Percentiles rank a stretch among this genome's conserved stretches.
phyloP scores from a whole-genome alignment of 2,797 vertebrate species.

The Lepilemur ruficaudatus region DNA sequence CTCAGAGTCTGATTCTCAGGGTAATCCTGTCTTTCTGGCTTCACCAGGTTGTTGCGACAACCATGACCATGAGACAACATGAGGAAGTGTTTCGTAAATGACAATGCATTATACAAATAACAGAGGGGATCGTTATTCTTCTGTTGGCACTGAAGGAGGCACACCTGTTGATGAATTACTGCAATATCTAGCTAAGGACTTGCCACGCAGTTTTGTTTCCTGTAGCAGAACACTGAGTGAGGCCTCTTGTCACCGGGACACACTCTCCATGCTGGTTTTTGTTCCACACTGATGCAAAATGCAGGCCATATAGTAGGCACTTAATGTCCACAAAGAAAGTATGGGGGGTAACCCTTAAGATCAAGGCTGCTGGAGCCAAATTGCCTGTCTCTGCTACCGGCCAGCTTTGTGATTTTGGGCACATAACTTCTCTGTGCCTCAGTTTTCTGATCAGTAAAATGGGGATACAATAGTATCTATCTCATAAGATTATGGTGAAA shows the following conservation, averaged over 20 bases:
- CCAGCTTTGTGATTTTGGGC: neutral
- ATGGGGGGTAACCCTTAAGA: neutral
- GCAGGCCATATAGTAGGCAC: neutral
- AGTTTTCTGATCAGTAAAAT: neutral
- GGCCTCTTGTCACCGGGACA: neutral
- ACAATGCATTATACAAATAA: neutral
- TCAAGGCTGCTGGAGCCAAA: neutral
- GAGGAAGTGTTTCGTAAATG: neutral
- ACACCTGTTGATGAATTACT: neutral
- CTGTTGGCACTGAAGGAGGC: neutral
- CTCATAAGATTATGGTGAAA: neutral
- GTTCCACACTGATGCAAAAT: neutral
- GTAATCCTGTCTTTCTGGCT: slow-evolving; percentile 24
- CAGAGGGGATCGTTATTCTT: neutral
- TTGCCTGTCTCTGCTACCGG: neutral
- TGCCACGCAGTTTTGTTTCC: neutral
- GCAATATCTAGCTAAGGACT: neutral
- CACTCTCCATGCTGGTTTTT: neutral
- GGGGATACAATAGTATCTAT: neutral
- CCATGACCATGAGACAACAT: neutral
- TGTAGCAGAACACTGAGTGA: neutral
- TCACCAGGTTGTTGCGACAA: neutral
- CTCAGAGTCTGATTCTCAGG: neutral
- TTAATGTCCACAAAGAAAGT: neutral
- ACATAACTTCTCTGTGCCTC: neutral